Base-by-base conservation (phyloP, 2,888 invertebrate species). In the Cheiracanthium punctorium region DNA sequence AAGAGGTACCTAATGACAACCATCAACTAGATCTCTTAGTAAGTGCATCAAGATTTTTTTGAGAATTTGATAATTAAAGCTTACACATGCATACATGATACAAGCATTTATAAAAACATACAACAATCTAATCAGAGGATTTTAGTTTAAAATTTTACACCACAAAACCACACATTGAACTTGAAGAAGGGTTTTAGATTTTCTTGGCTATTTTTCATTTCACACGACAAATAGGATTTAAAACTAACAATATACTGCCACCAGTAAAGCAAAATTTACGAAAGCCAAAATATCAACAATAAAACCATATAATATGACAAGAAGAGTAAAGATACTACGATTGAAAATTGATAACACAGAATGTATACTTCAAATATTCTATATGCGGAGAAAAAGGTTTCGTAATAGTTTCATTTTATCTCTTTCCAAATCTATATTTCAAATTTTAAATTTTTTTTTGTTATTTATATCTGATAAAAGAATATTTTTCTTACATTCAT, bases 31-130 rank as follows among this genome's bases (percentile, higher is more conserved):
- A 52, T 72, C 65, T 74, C 32, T 52, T 72, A 65, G 76, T 69
- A 28, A 82, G 82, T 84, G 82, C 82, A 84, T 67, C 73, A 80
- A 73, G 73, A 64, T 58, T 75, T n/a, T n/a, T n/a, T 81, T 81
- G 30, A 65, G 65, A n/a, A 76, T 37, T 82, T 67, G 52, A 52
- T 43, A 65, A 84, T 81, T 84, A 77, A 77, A 85, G 77, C 82
- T 79, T 79, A 80, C 79, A 85, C 76, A 82, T 76, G 82, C 82
- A 74, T 85, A 74, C 71, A 72, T 79, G 84, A 69, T 85, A 85
- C 84, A 85, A 85, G 84, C 84, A 74, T 73, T 85, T 85, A 85
- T 79, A 85, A 85, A 85, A 85, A 85, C 84, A 85, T 85, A 85
- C 79, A 85, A 79, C 84, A 85, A 85, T 85, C 79, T 79, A 79